Evolutionary conservation across 1,140 invertebrate species (phyloP).

Genomic region (roundworm (Caenorhabditis elegans)): WBcel235 BX284605.5:4993501-4994000

Average conservation of each 20-base stretch:
- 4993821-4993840: constrained; percentile 66
- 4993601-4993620: not conserved
- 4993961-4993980: constrained; percentile 44
- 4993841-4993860: constrained; percentile 68
- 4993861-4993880: constrained; percentile 68
- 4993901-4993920: constrained; percentile 73
- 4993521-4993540: not conserved
- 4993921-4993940: constrained; percentile 69
- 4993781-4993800: constrained; percentile 70
- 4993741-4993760: constrained; percentile 68
- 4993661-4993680: not conserved
- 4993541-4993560: not conserved
- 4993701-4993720: too few relatives aligned
- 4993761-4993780: constrained; percentile 72
- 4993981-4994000: not conserved
- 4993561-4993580: not conserved
- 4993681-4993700: not conserved
- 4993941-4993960: not conserved
- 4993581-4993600: not conserved
- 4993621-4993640: not conserved
- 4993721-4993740: not conserved
- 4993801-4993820: too few relatives aligned
- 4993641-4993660: not conserved
- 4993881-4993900: constrained; percentile 70
- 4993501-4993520: too few relatives aligned